phyloP scores from a whole-genome alignment of 2,113 vertebrate species.

The Sarotherodon lohbergeri region DNA sequence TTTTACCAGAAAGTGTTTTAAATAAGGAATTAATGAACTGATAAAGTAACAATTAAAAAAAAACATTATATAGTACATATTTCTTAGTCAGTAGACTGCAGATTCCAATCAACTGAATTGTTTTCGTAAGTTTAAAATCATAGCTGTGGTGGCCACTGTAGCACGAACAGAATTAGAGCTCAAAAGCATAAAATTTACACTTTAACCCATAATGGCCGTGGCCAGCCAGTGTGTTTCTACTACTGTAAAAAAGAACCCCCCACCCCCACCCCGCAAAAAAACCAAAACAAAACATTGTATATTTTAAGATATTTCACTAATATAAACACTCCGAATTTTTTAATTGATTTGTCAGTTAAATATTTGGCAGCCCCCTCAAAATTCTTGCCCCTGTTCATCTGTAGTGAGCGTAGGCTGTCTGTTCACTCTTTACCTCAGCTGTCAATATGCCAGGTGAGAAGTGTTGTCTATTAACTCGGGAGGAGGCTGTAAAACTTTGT shows the following conservation, averaged over 20 bases:
- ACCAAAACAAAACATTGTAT: neutral
- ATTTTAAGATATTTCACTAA: neutral
- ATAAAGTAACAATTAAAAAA: neutral
- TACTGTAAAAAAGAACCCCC: neutral
- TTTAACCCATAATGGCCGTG: neutral
- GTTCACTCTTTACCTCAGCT: neutral
- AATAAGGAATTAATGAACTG: constrained; percentile 4
- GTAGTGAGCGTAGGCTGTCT: neutral
- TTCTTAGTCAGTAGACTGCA: neutral
- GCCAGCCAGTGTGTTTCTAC: neutral
- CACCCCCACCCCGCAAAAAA: accelerated
- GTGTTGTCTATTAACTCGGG: neutral
- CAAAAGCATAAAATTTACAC: neutral
- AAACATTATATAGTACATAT: neutral
- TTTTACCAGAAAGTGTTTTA: neutral
- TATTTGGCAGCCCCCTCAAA: neutral
- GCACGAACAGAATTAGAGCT: neutral
- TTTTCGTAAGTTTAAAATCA: neutral
- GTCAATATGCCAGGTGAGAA: neutral
- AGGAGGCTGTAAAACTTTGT: neutral
- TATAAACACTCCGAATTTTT: neutral
- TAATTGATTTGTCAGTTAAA: neutral
- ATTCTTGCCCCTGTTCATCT: neutral
- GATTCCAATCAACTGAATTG: neutral
- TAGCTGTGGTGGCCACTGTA: neutral